Evolutionary conservation across 2,113 vertebrate species (phyloP).

Genomic region (Pachycephala philippinensis): DNA sequence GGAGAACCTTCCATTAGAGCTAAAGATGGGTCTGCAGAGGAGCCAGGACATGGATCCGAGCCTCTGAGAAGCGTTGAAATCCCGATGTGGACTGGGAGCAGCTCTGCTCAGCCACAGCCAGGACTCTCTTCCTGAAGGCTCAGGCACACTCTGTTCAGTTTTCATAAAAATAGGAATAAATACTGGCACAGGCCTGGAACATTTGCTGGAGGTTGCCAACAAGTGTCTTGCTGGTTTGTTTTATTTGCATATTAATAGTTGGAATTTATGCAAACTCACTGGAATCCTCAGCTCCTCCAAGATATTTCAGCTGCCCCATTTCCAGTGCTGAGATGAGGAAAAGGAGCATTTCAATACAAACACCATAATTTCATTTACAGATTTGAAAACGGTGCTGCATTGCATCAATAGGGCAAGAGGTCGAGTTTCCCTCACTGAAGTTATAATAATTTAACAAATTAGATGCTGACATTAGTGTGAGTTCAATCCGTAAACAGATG

Average conservation of each 20-base stretch:
- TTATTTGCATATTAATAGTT: background rate
- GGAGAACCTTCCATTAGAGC: background rate
- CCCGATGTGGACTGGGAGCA: accelerated
- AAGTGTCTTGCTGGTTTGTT: background rate
- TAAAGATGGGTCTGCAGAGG: background rate
- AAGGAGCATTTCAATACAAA: background rate
- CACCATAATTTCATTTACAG: background rate
- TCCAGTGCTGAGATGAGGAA: background rate
- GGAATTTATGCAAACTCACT: background rate
- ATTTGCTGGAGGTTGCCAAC: background rate
- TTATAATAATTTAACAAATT: background rate
- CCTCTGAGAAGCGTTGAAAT: background rate
- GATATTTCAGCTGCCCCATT: background rate
- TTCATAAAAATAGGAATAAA: background rate
- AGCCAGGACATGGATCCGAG: accelerated
- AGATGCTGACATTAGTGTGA: accelerated
- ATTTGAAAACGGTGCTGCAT: background rate
- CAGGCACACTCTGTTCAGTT: background rate
- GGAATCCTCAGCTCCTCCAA: background rate
- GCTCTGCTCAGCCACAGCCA: background rate
- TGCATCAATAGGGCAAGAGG: background rate
- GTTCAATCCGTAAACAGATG: background rate
- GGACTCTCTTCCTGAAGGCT: background rate
- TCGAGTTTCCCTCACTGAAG: background rate
- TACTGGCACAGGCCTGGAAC: background rate